A percentile compares a stretch with the other conserved stretches of the same genome.
phyloP scores from a whole-genome alignment of 2,797 vertebrate species.

The Xyrichtys novacula region DNA sequence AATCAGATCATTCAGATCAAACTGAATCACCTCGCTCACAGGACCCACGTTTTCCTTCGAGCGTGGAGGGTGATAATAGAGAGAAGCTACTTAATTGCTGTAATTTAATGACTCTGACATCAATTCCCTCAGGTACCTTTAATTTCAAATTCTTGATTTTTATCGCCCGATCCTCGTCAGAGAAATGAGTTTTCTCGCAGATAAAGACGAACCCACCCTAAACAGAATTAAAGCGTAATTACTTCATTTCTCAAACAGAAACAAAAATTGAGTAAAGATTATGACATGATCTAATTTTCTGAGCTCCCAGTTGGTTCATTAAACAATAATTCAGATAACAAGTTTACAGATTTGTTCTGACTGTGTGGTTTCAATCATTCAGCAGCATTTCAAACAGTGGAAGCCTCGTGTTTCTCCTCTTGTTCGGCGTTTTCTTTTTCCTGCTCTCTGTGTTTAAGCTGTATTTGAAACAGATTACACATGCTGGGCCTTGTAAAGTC shows the following conservation, averaged over 20 bases:
- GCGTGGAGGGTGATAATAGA: conserved; percentile 26
- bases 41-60: conserved; percentile 17
- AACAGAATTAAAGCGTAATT: conserved; percentile 30
- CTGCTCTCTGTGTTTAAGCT: neutral
- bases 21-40: conserved; percentile 16
- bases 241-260: conserved; percentile 35
- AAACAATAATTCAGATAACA: conserved; percentile 25
- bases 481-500: conserved; percentile 4
- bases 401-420: neutral
- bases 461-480: conserved; percentile 2
- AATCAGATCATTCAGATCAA: conserved; percentile 17
- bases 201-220: conserved; percentile 22
- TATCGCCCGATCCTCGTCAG: conserved; percentile 48
- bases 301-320: conserved; percentile 31
- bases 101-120: conserved; percentile 52
- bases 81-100: conserved; percentile 42
- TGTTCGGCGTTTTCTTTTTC: too few species aligned
- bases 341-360: conserved; percentile 8
- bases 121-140: conserved; percentile 26
- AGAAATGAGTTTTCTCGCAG: conserved; percentile 39
- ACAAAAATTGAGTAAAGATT: conserved; percentile 39
- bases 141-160: conserved; percentile 43
- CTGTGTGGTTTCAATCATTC: conserved; percentile 13
- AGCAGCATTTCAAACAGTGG: neutral
- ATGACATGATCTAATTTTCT: conserved; percentile 29